Base-by-base conservation (phyloP, 1,140 invertebrate genomes). In the Drosophila malerkotliana region DNA sequence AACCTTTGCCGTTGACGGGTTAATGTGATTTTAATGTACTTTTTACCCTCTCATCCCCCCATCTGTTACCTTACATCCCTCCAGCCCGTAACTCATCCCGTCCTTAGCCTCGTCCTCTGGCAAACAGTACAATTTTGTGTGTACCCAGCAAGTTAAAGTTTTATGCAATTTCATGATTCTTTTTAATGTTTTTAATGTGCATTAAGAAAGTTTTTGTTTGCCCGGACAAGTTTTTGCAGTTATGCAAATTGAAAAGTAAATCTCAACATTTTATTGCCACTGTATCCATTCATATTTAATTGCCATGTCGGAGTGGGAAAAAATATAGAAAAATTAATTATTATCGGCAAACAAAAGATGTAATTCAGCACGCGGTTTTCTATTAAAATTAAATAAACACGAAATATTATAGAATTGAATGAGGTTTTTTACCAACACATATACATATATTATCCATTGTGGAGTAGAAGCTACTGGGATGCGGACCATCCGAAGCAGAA, bases 11-110 rank as follows among this genome's bases (percentile, higher is more conserved):
- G 83, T 76, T 87, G 82, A 87, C 83, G 82, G 82, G 82, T 88
- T 87, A 87, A 87, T 87, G 82, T 88, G 83, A 87, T 87, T 87
- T 87, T 87, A 87, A 87, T 87, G 82, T 87, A 87, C 82, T 87
- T 88, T 88, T 88, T 88, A 67, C 52, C 53, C 47, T 41, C 15
- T 45, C 39, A 14, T 21, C 21, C 24, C 18, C 9, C 52, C 2
- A 9, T 30, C 41, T n/a, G 12, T 24, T 45, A 45, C 41, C 14
- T 44, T 10, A 10, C 3, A 9, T 37, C 34, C 12, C 28, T 10
- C 48, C n/a, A n/a, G 10, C 5, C 26, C 8, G 8, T 30, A 18
- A 26, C 32, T 30, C 51, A 24, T 21, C 21, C 6, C 21, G 21
- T 21, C 28, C 48, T 10, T 32, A 8, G 21, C 0, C 48, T 52